A percentile compares a stretch with the other conserved stretches of the same genome.
Conservation (phyloP, 2,797 vertebrate genomes). For the Heterohyrax brucei region DNA sequence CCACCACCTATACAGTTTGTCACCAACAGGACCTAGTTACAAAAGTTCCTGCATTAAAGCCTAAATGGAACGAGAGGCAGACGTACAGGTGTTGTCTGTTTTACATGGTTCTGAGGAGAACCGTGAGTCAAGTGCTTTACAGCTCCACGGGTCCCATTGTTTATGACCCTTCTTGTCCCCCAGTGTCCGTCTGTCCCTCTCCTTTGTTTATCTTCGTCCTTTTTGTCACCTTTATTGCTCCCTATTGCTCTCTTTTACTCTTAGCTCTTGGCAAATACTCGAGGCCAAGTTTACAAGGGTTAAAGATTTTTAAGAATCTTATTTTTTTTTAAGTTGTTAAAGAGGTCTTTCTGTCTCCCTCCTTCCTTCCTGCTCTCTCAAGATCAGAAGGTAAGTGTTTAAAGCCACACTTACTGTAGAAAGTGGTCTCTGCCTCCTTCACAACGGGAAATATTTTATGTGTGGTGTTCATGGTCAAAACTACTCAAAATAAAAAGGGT, state of each 20-base stretch:
- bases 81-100: slow-evolving; percentile 1
- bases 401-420: slow-evolving; percentile 52
- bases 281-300: slow-evolving; percentile 73
- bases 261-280: slow-evolving; percentile 58
- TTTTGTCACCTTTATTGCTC: slow-evolving; percentile 24
- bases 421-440: slow-evolving; percentile 42
- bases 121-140: neutral
- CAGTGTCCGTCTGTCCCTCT: neutral
- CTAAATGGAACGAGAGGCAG: slow-evolving; percentile 28
- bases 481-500: slow-evolving; percentile 43
- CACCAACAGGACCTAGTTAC: neutral
- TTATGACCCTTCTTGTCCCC: neutral
- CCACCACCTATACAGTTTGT: neutral
- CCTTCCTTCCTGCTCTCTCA: neutral
- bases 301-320: slow-evolving; percentile 75
- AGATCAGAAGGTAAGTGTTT: slow-evolving; percentile 40
- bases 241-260: neutral
- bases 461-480: neutral
- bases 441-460: neutral
- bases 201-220: neutral
- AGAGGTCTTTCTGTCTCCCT: slow-evolving; percentile 55
- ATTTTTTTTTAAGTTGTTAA: slow-evolving; percentile 70
- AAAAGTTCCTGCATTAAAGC: neutral
- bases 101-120: neutral
- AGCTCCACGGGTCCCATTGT: neutral